A percentile compares a stretch with the other conserved stretches of the same genome.
These are phyloP conservation scores for Dryobota labecula DNA, from an alignment of 2,888 invertebrate genomes.

Conservation along the genomic window DNA sequence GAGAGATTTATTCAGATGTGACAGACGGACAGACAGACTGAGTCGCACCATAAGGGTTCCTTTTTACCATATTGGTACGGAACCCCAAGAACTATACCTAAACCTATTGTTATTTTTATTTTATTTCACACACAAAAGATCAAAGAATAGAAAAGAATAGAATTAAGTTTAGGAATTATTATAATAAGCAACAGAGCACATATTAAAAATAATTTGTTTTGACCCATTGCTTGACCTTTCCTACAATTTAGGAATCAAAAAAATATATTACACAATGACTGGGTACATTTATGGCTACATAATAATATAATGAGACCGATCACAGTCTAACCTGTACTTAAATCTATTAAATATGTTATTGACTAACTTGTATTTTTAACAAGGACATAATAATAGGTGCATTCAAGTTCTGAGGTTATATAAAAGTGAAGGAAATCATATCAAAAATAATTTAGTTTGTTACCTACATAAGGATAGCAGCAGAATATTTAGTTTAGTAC, in stretches of 20 bases:
- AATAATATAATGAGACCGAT: constrained; percentile 46
- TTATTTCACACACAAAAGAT: not conserved
- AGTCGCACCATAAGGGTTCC: no score
- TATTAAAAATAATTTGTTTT: constrained; percentile 23
- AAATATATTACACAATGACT: constrained; percentile 31
- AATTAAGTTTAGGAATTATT: not conserved
- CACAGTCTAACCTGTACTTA: constrained; percentile 32
- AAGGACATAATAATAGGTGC: constrained; percentile 1
- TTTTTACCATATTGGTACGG: no score
- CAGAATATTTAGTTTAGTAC: not conserved
- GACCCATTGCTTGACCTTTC: constrained; percentile 21
- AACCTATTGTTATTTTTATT: not conserved
- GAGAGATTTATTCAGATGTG: no score
- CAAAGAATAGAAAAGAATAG: constrained; percentile 1
- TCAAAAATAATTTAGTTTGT: not conserved
- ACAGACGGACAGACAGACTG: no score
- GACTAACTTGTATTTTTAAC: constrained; percentile 6
- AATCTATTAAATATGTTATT: constrained; percentile 20
- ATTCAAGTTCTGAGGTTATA: constrained; percentile 9
- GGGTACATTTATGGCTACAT: constrained; percentile 35
- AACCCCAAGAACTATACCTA: no score
- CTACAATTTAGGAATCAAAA: constrained; percentile 21
- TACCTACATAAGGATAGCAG: not conserved
- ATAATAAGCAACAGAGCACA: not conserved
- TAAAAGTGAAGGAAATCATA: constrained; percentile 10